Conservation (phyloP, 1,140 invertebrate genomes). For the Drosophila pseudoananassae region DNA sequence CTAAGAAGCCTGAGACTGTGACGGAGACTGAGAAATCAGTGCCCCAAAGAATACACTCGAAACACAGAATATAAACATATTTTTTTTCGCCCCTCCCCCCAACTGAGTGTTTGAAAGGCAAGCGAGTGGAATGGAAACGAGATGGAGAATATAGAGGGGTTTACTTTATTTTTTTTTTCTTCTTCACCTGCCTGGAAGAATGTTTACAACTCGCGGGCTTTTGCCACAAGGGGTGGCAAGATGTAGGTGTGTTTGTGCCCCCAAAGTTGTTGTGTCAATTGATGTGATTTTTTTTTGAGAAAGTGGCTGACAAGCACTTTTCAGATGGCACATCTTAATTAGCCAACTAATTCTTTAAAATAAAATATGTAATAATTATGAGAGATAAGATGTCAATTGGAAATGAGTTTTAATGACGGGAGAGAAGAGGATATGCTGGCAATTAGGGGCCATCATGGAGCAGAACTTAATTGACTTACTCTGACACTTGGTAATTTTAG, state of each 20-base stretch:
- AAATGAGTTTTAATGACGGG: too few relatives aligned
- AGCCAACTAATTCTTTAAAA: background rate
- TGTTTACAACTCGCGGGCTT: conserved; percentile 33
- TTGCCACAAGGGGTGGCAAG: background rate
- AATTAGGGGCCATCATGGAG: background rate
- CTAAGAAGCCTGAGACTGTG: conserved; percentile 3
- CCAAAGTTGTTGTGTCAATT: conserved; percentile 21
- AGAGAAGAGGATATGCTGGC: background rate
- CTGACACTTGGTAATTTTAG: background rate
- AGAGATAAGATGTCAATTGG: too few relatives aligned
- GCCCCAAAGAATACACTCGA: conserved; percentile 38
- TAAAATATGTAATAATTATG: too few relatives aligned
- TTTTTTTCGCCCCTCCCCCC: background rate
- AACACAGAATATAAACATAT: conserved; percentile 8
- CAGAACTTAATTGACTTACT: too few relatives aligned
- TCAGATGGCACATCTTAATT: background rate
- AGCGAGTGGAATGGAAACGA: conserved; percentile 10
- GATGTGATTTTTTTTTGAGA: conserved; percentile 1
- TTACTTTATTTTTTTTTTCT: background rate
- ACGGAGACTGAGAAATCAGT: conserved; percentile 43
- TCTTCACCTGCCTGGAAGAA: conserved; percentile 1
- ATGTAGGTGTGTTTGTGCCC: background rate
- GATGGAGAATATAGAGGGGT: background rate
- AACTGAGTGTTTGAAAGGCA: conserved; percentile 9
- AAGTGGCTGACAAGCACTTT: conserved; percentile 1